Evolutionary conservation across 2,797 vertebrate genomes (phyloP), one percentile per base, ranked within the genome.

Genomic region (Amphiprion clarkii): DNA sequence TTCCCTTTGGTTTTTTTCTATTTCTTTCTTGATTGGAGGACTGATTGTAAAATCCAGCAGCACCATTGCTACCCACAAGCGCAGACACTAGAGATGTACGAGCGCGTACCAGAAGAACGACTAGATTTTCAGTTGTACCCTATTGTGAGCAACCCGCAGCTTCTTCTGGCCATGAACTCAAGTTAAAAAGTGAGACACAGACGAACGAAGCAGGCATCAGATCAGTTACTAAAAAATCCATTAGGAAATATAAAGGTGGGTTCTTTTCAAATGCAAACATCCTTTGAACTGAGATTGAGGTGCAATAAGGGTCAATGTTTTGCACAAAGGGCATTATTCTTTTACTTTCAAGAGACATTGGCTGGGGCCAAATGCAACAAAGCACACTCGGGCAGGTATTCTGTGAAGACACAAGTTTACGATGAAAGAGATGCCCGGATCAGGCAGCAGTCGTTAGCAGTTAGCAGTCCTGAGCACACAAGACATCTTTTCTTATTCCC

Each of bases 241-340:
- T 42, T 16, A 21, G 5, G 21, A 64, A 52, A 21, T 44, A 25
- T 29, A 57, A 40, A 4, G 12, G 42, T 29, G 53, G 57, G 6
- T 61, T 71, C 17, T 59, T 68, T 73, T 74, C 23, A 78, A 68
- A 76, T 72, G 21, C 57, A 85, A 74, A 83, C 67, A 65, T 79
- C 61, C 65, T 81, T 79, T 74, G 46, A 81, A 72, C 67, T 76
- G 71, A 75, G 67, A 66, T 54, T 67, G 61, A 73, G 84, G 74
- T 84, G 85, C 83, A 88, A 83, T 87, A 87, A 76, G 78, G 53
- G 80, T 76, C 66, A 83, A 59, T 51, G 62, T 84, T 90, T 88
- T 92, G 89, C 84, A 92, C 82, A 89, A 82, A 85, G 91, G 92
- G 89, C 87, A 93, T 93, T 93, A 89, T 90, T 90, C 21, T 89